A percentile compares a stretch with the other conserved stretches of the same genome.
These are phyloP conservation scores for Coboldia fuscipes DNA, from an alignment of 1,140 invertebrate genomes.

Conservation along the genomic window DNA sequence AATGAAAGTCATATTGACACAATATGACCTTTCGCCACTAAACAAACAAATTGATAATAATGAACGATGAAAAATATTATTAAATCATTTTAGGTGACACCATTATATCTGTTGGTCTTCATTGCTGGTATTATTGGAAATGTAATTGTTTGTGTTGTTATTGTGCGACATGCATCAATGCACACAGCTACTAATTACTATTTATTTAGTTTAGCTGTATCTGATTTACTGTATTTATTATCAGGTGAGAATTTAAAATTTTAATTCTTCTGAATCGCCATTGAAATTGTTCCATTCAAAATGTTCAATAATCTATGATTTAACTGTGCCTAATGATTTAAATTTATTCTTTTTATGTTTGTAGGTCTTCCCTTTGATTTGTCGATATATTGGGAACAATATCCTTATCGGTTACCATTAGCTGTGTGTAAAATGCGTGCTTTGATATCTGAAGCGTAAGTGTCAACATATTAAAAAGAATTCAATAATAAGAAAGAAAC, in stretches of 20 bases:
- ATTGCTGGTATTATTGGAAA: constrained; percentile 74
- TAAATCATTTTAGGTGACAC: constrained; percentile 32
- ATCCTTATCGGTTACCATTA: constrained; percentile 70
- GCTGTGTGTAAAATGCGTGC: constrained; percentile 67
- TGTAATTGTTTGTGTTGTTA: constrained; percentile 70
- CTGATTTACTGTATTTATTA: constrained; percentile 48
- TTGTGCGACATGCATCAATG: constrained; percentile 59
- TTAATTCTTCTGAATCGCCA: neutral
- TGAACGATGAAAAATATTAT: neutral
- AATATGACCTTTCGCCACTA: too few species aligned
- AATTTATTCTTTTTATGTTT: neutral
- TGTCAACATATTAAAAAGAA: too few species aligned
- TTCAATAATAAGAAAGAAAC: too few species aligned
- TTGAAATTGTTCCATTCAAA: neutral
- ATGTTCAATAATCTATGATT: neutral
- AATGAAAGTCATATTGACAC: too few species aligned
- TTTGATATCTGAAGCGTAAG: constrained; percentile 67
- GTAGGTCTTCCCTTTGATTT: constrained; percentile 74
- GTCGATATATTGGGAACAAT: constrained; percentile 78
- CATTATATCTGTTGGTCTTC: constrained; percentile 61
- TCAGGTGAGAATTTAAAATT: constrained; percentile 33
- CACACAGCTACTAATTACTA: constrained; percentile 83
- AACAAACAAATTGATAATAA: too few species aligned
- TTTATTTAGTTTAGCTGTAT: constrained; percentile 66
- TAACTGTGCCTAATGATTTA: neutral